phyloP scores from a whole-genome alignment of 2,797 vertebrate genomes.

The Argyrosomus regius region DNA sequence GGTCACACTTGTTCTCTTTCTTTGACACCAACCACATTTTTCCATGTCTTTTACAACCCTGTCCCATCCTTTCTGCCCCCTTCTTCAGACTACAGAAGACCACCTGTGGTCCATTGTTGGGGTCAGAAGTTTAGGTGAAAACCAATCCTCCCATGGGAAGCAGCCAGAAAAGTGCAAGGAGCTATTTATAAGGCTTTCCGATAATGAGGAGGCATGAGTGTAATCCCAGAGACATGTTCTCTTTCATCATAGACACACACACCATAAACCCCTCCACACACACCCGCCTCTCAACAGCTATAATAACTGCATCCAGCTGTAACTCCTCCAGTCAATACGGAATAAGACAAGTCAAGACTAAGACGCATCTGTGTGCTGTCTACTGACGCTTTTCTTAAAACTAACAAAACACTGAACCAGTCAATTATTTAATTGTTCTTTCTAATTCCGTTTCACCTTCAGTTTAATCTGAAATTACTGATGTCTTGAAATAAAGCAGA shows the following conservation, averaged over 20 bases:
- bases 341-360: neutral
- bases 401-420: neutral
- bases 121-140: conserved; percentile 75
- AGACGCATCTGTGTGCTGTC: neutral
- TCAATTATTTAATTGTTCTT: neutral
- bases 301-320: conserved; percentile 30
- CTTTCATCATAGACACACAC: conserved; percentile 51
- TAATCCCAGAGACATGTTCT: conserved; percentile 62
- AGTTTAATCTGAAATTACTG: neutral
- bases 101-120: conserved; percentile 54
- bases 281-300: conserved; percentile 7
- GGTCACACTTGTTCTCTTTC: neutral
- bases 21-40: neutral
- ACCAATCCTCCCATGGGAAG: conserved; percentile 66
- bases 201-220: conserved; percentile 71
- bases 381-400: neutral
- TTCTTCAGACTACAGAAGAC: conserved; percentile 17
- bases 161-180: conserved; percentile 43
- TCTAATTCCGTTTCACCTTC: neutral
- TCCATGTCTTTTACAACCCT: neutral
- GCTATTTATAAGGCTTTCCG: conserved; percentile 78
- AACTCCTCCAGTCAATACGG: neutral
- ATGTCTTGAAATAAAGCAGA: neutral
- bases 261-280: conserved; percentile 3
- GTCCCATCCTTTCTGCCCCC: conserved; percentile 1